Evolutionary conservation across 1,140 invertebrate species (phyloP).

Genomic region (Heliconius congener): DNA sequence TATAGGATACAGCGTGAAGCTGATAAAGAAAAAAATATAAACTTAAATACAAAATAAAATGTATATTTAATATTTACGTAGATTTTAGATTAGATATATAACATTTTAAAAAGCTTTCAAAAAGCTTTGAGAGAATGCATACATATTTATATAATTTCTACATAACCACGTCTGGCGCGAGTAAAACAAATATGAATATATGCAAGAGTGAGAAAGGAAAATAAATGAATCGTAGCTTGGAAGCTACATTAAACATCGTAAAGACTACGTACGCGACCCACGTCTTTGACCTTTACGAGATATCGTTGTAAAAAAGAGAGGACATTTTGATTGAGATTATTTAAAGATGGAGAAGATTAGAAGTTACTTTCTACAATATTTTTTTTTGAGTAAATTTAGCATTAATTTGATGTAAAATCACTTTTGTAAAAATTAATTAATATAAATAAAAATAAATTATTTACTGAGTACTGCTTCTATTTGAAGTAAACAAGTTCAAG

Average conservation of each 20-base stretch:
- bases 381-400: background rate
- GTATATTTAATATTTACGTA: background rate
- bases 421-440: no score
- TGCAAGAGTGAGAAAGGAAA: slow-evolving; percentile 19
- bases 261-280: background rate
- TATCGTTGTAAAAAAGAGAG: background rate
- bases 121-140: background rate
- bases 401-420: background rate
- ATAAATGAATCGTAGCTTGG: slow-evolving; percentile 25
- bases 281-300: slow-evolving; percentile 1
- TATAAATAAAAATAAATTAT: no score
- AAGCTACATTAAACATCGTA: slow-evolving; percentile 23
- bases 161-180: background rate
- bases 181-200: slow-evolving; percentile 18
- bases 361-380: background rate
- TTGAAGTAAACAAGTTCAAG: no score
- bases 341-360: background rate
- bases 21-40: background rate
- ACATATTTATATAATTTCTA: slow-evolving; percentile 13
- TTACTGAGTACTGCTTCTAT: no score
- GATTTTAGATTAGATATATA: background rate
- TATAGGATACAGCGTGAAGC: no score
- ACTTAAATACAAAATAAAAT: background rate
- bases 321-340: background rate
- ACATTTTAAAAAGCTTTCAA: background rate